phyloP scores from a whole-genome alignment of 2,797 vertebrate species.

The Euphonia xanthogaster region DNA sequence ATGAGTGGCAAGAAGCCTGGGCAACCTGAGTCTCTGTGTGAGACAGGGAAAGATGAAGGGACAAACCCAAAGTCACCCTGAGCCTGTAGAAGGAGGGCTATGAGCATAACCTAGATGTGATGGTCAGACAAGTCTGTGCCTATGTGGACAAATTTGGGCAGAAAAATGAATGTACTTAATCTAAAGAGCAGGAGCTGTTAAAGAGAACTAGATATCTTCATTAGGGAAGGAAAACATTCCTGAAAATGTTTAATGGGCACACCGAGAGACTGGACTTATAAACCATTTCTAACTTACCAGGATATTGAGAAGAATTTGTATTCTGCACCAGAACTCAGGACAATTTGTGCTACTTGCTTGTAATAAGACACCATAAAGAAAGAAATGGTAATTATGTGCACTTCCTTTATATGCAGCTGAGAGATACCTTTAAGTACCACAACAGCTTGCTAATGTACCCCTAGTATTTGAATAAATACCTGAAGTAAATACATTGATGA shows the following conservation, averaged over 20 bases:
- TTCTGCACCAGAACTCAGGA: background rate
- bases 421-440: conserved; percentile 30
- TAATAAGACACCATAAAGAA: conserved; percentile 24
- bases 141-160: background rate
- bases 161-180: background rate
- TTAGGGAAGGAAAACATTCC: background rate
- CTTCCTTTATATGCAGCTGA: conserved; percentile 25
- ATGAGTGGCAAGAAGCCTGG: background rate
- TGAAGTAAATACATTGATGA: conserved; percentile 52
- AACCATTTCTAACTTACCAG: background rate
- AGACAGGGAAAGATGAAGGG: background rate
- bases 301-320: background rate
- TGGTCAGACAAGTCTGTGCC: background rate
- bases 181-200: background rate
- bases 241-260: background rate
- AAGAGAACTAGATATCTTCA: background rate
- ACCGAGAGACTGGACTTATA: background rate
- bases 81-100: background rate
- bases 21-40: background rate
- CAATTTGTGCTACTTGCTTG: background rate
- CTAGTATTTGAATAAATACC: conserved; percentile 49
- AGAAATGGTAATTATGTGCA: conserved; percentile 27
- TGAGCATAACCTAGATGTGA: background rate
- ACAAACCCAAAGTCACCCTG: background rate
- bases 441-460: conserved; percentile 65